These are phyloP conservation scores for Pyralis farinalis DNA, from an alignment of 2,888 invertebrate genomes.

Conservation along the genomic window DNA sequence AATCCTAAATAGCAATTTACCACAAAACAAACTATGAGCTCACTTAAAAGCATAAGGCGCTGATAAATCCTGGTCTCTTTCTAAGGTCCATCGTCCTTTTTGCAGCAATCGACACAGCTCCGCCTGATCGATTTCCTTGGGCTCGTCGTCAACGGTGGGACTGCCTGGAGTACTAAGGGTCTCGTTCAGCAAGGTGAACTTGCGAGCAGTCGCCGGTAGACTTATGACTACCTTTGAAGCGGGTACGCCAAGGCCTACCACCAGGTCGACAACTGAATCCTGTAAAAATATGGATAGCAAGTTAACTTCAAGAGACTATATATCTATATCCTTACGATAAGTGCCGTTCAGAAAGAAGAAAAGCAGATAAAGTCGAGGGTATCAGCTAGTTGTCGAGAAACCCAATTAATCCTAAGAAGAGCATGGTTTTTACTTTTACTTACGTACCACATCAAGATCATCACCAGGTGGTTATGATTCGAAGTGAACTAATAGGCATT, in stretches of 20 bases:
- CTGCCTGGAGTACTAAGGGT: conserved; percentile 86
- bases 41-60: conserved; percentile 88
- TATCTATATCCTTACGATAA: too few species aligned
- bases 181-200: conserved; percentile 84
- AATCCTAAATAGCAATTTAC: too few species aligned
- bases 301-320: too few species aligned
- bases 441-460: too few species aligned
- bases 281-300: conserved; percentile 31
- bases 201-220: conserved; percentile 84
- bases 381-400: too few species aligned
- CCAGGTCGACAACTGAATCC: conserved; percentile 89
- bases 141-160: conserved; percentile 79
- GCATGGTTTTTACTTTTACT: too few species aligned
- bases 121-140: conserved; percentile 78
- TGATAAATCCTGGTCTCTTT: conserved; percentile 88
- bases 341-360: too few species aligned
- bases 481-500: too few species aligned
- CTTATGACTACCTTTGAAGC: conserved; percentile 86
- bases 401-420: too few species aligned
- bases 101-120: conserved; percentile 82
- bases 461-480: too few species aligned
- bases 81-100: conserved; percentile 85
- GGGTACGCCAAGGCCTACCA: conserved; percentile 86
- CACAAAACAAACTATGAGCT: conserved; percentile 22
- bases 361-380: too few species aligned